Percentiles rank a stretch among this genome's conserved stretches.
phyloP scores from a whole-genome alignment of 53 echinoderm and acorn worm species.

The Holothuria leucospilota region DNA sequence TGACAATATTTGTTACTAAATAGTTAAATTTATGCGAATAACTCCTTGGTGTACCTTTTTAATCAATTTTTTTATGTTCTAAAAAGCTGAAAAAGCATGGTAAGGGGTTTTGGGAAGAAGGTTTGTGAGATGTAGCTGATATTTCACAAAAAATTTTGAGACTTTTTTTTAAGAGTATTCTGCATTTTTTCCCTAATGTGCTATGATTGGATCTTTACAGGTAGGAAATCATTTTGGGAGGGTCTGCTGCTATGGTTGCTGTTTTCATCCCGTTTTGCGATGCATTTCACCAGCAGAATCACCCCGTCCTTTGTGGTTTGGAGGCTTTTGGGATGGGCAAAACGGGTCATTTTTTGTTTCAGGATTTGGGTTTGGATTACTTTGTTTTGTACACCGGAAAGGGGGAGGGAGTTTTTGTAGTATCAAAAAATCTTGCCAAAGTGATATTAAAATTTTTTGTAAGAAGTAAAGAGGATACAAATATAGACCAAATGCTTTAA shows the following conservation, averaged over 20 bases:
- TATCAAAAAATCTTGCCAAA: too few species aligned
- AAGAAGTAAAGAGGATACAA: too few species aligned
- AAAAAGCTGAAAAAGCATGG: too few species aligned
- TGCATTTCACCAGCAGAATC: background rate
- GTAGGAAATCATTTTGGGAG: background rate
- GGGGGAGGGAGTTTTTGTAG: conserved; percentile 50
- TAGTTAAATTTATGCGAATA: too few species aligned
- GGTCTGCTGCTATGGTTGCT: conserved; percentile 18
- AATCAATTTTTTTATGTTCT: too few species aligned
- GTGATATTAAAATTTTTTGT: too few species aligned
- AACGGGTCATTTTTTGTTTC: conserved; percentile 39
- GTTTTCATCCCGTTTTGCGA: conserved; percentile 36
- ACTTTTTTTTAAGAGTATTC: background rate
- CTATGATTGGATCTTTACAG: background rate
- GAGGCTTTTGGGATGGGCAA: conserved; percentile 18
- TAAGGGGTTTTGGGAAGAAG: too few species aligned
- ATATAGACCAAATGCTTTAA: too few species aligned
- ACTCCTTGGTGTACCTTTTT: too few species aligned
- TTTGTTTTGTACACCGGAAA: conserved; percentile 66
- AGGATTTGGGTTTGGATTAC: conserved; percentile 62
- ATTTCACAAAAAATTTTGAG: too few species aligned
- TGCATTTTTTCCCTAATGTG: background rate
- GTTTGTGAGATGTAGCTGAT: background rate
- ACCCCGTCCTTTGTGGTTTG: conserved; percentile 31
- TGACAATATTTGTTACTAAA: too few species aligned